Conservation (phyloP, 2,113 vertebrate species). For the Embiotoca jacksoni region DNA sequence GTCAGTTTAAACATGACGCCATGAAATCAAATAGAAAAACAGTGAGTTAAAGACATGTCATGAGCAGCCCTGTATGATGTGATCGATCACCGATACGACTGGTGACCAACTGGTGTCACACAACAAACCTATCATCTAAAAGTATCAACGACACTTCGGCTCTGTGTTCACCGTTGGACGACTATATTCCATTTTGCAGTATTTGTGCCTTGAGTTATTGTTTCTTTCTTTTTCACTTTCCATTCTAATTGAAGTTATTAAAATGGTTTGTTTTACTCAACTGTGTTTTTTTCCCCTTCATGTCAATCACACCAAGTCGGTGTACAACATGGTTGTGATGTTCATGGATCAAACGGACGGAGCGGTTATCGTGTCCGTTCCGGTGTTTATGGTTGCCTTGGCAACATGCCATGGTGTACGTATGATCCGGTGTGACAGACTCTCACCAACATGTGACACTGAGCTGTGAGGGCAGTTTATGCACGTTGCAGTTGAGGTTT, state of each 20-base stretch:
- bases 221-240: constrained; percentile 49
- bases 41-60: no score
- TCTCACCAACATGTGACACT: neutral
- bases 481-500: neutral
- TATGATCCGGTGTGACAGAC: neutral
- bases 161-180: constrained; percentile 57
- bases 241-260: constrained; percentile 65
- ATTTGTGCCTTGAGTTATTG: constrained; percentile 82
- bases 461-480: neutral
- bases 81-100: no score
- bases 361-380: neutral
- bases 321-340: no score
- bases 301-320: neutral
- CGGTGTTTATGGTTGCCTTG: neutral
- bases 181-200: constrained; percentile 76
- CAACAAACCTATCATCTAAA: neutral
- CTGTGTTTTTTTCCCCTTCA: constrained; percentile 27
- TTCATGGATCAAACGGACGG: no score
- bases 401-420: no score
- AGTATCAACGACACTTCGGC: constrained; percentile 27
- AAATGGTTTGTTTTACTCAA: constrained; percentile 45
- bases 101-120: no score
- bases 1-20: no score
- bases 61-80: no score
- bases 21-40: no score